Evolutionary conservation across 2,113 vertebrate species (phyloP), one percentile per base, ranked within the genome.

Genomic region (Hippocampus zosterae): DNA sequence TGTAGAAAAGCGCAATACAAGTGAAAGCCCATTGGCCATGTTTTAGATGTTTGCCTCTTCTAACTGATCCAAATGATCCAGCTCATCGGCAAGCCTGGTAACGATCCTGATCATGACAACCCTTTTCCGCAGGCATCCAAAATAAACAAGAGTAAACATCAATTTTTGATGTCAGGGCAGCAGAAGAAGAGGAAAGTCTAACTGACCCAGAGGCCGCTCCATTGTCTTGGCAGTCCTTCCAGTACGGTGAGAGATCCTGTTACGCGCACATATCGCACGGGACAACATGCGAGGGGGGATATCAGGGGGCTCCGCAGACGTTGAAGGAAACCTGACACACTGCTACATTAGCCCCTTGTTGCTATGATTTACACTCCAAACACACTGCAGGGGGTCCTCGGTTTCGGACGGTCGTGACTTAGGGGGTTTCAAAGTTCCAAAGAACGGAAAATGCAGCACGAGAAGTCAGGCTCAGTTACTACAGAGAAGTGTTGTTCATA

Each of bases 241-340:
- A 81, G 72, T 70, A 82, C 66, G 79, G 74, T 68, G 73, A 77
- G 44, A 84, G 91, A 92, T 92, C 89, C 80, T 82, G 85, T 91
- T 90, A 88, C 91, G 85, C 80, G 7, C 87, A 88, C 79, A 78
- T 88, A 80, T 44, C 71, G 44, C 60, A 70, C 80, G 79, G 88
- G 87, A 80, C 87, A 80, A 44, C 71, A 46, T 57, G 70, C 80
- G 79, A 88, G 85, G 87, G 84, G 82, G 33, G 33, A 37, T 76
- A 15, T 83, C 87, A 78, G 80, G 79, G 84, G 86, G 76, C 80
- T 88, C 56, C 82, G 77, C 42, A 10, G 82, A 82, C 84, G 81
- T 84, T 69, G 72, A 66, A 18, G 78, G 86, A 89, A 90, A 90
- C 90, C 82, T 65, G 84, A 89, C 70, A 69, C 53, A 0, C 11